A percentile compares a stretch with the other conserved stretches of the same genome.
Evolutionary conservation across 1,140 invertebrate species (phyloP).

Genomic region (Melipona quadrifasciata): DNA sequence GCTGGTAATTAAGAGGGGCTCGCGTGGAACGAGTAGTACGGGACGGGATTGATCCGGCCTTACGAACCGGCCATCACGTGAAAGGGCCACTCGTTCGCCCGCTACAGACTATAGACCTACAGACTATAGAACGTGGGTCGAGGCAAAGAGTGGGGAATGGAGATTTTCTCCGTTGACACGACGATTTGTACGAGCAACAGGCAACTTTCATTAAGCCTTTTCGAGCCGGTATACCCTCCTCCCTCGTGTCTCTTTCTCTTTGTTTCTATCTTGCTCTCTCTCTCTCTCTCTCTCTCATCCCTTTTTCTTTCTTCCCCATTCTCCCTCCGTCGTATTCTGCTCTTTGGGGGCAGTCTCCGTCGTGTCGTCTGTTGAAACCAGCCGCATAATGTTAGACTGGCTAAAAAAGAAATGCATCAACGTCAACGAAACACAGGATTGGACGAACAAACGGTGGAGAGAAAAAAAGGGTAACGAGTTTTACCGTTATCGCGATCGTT

Average conservation of each 20-base stretch:
- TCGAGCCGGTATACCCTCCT: slow-evolving; percentile 54
- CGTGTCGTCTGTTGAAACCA: slow-evolving; percentile 46
- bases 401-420: background rate
- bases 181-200: slow-evolving; percentile 75
- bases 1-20: slow-evolving; percentile 44
- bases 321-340: slow-evolving; percentile 20
- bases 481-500: background rate
- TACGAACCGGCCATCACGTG: slow-evolving; percentile 35
- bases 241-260: background rate
- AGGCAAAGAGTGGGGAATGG: slow-evolving; percentile 24
- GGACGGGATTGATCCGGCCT: slow-evolving; percentile 45
- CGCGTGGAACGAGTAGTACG: slow-evolving; percentile 37
- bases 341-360: slow-evolving; percentile 13
- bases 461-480: background rate
- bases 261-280: no score
- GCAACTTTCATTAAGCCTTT: slow-evolving; percentile 78
- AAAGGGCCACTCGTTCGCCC: slow-evolving; percentile 34
- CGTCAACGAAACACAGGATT: no score
- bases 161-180: slow-evolving; percentile 67
- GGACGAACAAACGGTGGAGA: background rate
- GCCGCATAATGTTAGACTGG: slow-evolving; percentile 48
- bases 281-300: slow-evolving; percentile 1
- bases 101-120: slow-evolving; percentile 6
- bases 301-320: slow-evolving; percentile 5
- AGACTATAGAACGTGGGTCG: background rate